A percentile compares a stretch with the other conserved stretches of the same genome.
Evolutionary conservation across 2,888 invertebrate genomes (phyloP).

Genomic region (Folsomia manolachei): DNA sequence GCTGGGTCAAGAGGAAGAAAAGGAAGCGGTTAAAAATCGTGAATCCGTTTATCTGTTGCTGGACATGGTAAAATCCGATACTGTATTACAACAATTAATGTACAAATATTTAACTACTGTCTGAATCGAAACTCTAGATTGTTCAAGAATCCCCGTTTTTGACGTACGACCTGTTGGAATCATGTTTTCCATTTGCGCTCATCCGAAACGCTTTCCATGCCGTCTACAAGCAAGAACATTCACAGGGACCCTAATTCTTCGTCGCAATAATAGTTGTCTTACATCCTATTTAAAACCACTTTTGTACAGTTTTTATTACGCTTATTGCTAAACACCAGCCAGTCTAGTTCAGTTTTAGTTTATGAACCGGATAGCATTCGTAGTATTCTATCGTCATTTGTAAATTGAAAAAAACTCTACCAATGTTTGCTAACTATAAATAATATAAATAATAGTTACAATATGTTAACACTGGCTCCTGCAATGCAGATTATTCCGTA

Average conservation of each 20-base stretch:
- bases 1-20: constrained; percentile 91
- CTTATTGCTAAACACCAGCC: too few species aligned
- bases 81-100: background rate
- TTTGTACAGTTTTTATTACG: background rate
- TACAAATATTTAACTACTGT: background rate
- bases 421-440: too few species aligned
- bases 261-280: too few species aligned
- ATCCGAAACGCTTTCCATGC: constrained; percentile 97
- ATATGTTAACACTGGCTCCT: too few species aligned
- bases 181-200: constrained; percentile 97
- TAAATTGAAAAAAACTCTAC: too few species aligned
- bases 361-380: constrained; percentile 17
- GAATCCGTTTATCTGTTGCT: constrained; percentile 95
- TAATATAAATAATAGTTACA: too few species aligned
- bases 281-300: background rate
- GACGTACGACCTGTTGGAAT: constrained; percentile 97
- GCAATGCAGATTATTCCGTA: too few species aligned
- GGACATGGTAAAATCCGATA: constrained; percentile 66
- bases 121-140: constrained; percentile 61
- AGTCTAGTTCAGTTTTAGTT: constrained; percentile 27
- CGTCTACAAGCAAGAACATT: constrained; percentile 78
- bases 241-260: constrained; percentile 39
- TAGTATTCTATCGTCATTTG: too few species aligned
- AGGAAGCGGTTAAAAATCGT: constrained; percentile 86
- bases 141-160: constrained; percentile 97